Base-by-base conservation (phyloP, 2,113 vertebrate species). In the Seriola rivoliana region DNA sequence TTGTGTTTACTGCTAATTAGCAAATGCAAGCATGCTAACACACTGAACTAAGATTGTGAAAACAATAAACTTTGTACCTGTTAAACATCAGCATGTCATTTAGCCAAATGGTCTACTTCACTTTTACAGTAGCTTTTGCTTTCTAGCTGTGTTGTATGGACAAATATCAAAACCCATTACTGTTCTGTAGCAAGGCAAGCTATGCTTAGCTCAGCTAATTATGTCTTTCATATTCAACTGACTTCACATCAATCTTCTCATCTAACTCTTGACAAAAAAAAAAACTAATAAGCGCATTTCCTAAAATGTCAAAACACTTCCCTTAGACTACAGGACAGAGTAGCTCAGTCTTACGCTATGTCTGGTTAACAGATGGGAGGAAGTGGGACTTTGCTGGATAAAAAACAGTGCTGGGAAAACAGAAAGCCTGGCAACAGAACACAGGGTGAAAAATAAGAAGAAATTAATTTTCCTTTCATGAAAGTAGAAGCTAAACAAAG, bases 361-460 rank as follows among this genome's bases (percentile, higher is more conserved):
- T 85, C 75, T 69, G 78, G 60, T 36, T 29, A 42, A 60, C 80
- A 82, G 87, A 78, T 91, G 80, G 64, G 76, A 83, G 84, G 78
- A 84, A 81, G 69, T 71, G 29, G 5, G 34, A 72, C 32, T 46
- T 62, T 44, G 46, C 57, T 59, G 40, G 38, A 40, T 38, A 54
- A 48, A 46, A 10, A 32, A 40, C 25, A 57, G 52, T 10, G 54
- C 21, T 32, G 10, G 63, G 23, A 62, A 80, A 81, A 55, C 21
- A 19, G 3, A 72, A 36, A 16, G 72, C 14, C 59, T 86, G 86
- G 74, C 54, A 13, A 50, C 19, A 3, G 65, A 80, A 75, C 57
- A 71, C 25, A 78, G 76, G 12, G 21, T 25, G 40, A 59, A 55
- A 71, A 54, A 38, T 36, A 19, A 25, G 8, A 66, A 65, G 46